A percentile compares a stretch with the other conserved stretches of the same genome.
Evolutionary conservation across 2,113 vertebrate species (phyloP).

Genomic region (Limanda limanda): DNA sequence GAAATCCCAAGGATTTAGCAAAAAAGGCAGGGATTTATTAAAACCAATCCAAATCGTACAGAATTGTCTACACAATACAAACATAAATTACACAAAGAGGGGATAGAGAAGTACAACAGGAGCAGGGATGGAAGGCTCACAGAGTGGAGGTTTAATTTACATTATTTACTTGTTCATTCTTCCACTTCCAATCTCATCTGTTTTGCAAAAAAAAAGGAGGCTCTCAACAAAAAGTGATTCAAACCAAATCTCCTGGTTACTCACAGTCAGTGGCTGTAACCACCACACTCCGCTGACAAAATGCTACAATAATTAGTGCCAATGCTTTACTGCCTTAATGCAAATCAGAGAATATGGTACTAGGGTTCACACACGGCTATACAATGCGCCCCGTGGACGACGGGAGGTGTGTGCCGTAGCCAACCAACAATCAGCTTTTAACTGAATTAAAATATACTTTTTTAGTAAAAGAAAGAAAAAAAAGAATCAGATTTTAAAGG

Average conservation of each 20-base stretch:
- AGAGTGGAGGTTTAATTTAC: conserved; percentile 43
- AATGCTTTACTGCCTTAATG: conserved; percentile 97
- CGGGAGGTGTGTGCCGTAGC: conserved; percentile 80
- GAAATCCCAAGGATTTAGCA: conserved; percentile 69
- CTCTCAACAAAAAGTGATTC: conserved; percentile 65
- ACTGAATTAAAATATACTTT: conserved; percentile 77
- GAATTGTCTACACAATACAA: conserved; percentile 25
- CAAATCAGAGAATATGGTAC: conserved; percentile 84
- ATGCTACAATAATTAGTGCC: conserved; percentile 86
- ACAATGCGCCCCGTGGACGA: conserved; percentile 71
- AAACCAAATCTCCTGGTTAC: conserved; percentile 63
- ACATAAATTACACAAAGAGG: conserved; percentile 25
- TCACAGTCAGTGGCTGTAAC: conserved; percentile 67
- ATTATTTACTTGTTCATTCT: conserved; percentile 33
- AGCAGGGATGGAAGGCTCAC: conserved; percentile 40
- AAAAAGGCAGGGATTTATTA: conserved; percentile 70
- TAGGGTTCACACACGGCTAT: conserved; percentile 77
- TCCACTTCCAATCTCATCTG: conserved; percentile 64
- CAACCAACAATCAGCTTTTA: conserved; percentile 84
- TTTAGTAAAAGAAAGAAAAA: conserved; percentile 70
- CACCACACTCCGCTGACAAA: conserved; percentile 68
- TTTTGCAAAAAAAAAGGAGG: conserved; percentile 73
- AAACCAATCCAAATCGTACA: conserved; percentile 55
- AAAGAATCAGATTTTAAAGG: conserved; percentile 74
- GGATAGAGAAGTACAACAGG: conserved; percentile 38